Conservation (phyloP, 2,888 invertebrate species). For the Pomacea canaliculata region DNA sequence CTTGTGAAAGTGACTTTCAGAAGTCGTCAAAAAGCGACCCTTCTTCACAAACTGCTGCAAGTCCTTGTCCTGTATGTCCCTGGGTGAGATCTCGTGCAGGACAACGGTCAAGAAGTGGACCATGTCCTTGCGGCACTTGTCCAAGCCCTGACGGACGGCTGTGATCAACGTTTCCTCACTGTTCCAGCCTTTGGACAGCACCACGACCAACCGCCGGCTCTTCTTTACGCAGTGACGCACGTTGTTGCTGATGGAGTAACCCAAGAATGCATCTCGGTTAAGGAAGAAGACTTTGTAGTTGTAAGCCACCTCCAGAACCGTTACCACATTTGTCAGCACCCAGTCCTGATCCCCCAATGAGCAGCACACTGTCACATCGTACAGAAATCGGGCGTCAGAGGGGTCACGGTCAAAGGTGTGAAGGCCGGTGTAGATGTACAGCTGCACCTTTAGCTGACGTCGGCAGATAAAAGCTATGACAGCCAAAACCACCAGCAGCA, state of each 20-base stretch:
- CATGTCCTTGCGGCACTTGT: slow-evolving; percentile 12
- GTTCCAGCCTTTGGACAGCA: slow-evolving; percentile 6
- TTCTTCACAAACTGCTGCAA: slow-evolving; percentile 5
- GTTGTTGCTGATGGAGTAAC: slow-evolving; percentile 12
- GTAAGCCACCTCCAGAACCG: slow-evolving; percentile 5
- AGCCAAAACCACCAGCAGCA: not conserved
- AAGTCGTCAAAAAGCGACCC: slow-evolving; percentile 13
- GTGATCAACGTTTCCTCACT: slow-evolving; percentile 1
- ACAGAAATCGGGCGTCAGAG: slow-evolving; percentile 3
- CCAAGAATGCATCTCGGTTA: slow-evolving; percentile 17
- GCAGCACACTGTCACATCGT: slow-evolving; percentile 19
- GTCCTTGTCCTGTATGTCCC: slow-evolving; percentile 14
- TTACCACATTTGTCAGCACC: slow-evolving; percentile 8
- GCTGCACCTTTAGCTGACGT: slow-evolving; percentile 19
- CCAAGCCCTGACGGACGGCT: slow-evolving; percentile 2
- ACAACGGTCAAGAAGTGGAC: slow-evolving; percentile 20
- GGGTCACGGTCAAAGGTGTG: slow-evolving; percentile 25
- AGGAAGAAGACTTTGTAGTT: slow-evolving; percentile 19
- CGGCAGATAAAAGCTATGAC: slow-evolving; percentile 15
- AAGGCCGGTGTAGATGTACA: slow-evolving; percentile 21
- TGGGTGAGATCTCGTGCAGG: not conserved
- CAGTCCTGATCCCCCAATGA: slow-evolving; percentile 4
- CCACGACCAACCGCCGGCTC: slow-evolving; percentile 20
- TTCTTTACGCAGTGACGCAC: slow-evolving; percentile 22
- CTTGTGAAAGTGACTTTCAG: slow-evolving; percentile 20